Conservation (phyloP, 2,113 vertebrate genomes). For the Anguilla japonica region DNA sequence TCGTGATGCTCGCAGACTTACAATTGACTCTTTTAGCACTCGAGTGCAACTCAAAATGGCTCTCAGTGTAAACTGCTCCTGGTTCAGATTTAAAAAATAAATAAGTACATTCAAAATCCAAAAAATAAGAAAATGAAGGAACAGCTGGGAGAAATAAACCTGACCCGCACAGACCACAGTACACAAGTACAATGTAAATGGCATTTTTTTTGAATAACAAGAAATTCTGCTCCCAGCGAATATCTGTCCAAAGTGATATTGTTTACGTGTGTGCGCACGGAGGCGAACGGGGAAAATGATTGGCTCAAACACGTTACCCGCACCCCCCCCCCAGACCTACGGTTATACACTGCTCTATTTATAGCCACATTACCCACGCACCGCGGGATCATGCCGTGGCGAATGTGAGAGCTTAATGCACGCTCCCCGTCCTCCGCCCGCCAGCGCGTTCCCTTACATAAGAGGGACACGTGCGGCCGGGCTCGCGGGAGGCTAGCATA, state of each 20-base stretch:
- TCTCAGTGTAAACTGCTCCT: background rate
- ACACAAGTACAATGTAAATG: background rate
- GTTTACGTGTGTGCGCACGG: background rate
- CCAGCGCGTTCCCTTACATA: background rate
- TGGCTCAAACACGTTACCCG: conserved; percentile 2
- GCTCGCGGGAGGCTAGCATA: background rate
- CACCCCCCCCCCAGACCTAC: background rate
- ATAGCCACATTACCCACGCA: background rate
- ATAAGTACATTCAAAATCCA: background rate
- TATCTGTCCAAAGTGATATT: background rate
- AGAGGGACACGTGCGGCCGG: background rate
- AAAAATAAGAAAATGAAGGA: background rate
- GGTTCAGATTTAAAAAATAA: background rate
- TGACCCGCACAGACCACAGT: background rate
- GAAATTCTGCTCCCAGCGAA: background rate
- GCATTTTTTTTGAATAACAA: background rate
- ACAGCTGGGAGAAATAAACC: background rate
- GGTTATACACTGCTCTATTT: background rate
- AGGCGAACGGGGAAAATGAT: background rate
- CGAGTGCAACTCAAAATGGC: background rate
- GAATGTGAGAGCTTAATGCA: conserved; percentile 13
- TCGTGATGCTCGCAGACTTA: background rate
- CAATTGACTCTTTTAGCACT: background rate
- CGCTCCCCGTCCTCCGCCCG: background rate
- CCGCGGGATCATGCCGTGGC: background rate